Conservation (phyloP, 2,113 vertebrate species). For the Channa argus region DNA sequence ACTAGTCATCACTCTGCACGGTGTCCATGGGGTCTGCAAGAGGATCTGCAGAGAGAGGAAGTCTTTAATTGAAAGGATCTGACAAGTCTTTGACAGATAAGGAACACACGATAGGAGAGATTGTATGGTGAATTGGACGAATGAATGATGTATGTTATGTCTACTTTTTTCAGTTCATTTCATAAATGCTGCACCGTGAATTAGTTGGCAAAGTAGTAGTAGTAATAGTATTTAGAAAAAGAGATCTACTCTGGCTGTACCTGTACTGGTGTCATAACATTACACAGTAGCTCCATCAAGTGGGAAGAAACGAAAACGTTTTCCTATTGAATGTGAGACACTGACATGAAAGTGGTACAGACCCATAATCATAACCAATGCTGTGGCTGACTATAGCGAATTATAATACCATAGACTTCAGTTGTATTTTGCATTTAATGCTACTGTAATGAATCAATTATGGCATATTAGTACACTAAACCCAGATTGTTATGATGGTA, state of each 20-base stretch:
- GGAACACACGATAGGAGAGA: constrained; percentile 38
- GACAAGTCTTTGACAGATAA: constrained; percentile 58
- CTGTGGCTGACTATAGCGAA: too few species aligned
- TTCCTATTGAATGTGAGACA: too few species aligned
- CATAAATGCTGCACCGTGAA: too few species aligned
- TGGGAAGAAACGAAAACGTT: constrained; percentile 30
- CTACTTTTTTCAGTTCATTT: background rate
- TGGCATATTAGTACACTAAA: too few species aligned
- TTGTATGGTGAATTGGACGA: background rate
- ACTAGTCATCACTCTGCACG: constrained; percentile 70
- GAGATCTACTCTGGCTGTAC: background rate
- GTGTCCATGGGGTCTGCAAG: constrained; percentile 63
- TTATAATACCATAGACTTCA: too few species aligned
- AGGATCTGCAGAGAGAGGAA: constrained; percentile 69
- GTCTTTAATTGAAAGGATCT: constrained; percentile 76
- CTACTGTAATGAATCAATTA: too few species aligned
- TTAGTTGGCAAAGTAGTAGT: too few species aligned
- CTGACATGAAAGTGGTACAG: too few species aligned
- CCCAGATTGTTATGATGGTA: too few species aligned
- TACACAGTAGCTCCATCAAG: constrained; percentile 40
- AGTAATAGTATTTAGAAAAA: too few species aligned
- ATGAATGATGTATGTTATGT: background rate
- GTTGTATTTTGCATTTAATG: too few species aligned
- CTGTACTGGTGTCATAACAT: background rate
- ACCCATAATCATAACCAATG: too few species aligned